These are phyloP conservation scores for Uromys caudimaculatus DNA, from an alignment of 2,797 vertebrate genomes.

Conservation along the genomic window DNA sequence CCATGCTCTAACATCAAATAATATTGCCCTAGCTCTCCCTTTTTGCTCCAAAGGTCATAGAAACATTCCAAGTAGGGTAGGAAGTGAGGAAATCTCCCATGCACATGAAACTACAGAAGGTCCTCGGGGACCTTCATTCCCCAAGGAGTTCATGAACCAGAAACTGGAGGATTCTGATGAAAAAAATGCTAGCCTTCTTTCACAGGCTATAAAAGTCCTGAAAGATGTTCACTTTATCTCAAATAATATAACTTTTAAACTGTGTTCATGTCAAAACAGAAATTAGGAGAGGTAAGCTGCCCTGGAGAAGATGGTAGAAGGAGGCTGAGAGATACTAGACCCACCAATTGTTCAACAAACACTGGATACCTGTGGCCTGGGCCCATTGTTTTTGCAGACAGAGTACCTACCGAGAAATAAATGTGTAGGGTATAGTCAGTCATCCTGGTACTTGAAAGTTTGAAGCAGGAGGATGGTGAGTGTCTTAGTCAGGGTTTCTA, in stretches of 20 bases:
- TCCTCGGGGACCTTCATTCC: background rate
- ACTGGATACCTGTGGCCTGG: background rate
- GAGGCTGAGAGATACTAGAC: background rate
- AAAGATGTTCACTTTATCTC: constrained; percentile 22
- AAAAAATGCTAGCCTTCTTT: constrained; percentile 20
- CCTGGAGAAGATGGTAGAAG: background rate
- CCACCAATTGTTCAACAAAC: background rate
- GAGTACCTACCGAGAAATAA: background rate
- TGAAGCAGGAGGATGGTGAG: background rate
- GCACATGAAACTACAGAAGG: background rate
- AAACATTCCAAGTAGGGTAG: background rate
- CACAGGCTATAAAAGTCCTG: background rate
- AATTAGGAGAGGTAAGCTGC: background rate
- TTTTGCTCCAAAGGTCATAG: background rate
- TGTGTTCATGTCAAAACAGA: constrained; percentile 33
- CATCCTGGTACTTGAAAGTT: background rate
- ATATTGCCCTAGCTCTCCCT: background rate
- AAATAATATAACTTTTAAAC: constrained; percentile 35
- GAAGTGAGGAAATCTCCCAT: background rate
- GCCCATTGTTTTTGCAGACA: background rate
- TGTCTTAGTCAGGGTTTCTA: too few species aligned
- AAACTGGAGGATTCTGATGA: background rate
- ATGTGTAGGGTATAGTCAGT: too few species aligned
- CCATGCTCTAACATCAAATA: background rate
- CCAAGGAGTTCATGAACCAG: background rate